A percentile compares a stretch with the other conserved stretches of the same genome.
Conservation (phyloP, 2,113 vertebrate species). For the Limanda limanda region DNA sequence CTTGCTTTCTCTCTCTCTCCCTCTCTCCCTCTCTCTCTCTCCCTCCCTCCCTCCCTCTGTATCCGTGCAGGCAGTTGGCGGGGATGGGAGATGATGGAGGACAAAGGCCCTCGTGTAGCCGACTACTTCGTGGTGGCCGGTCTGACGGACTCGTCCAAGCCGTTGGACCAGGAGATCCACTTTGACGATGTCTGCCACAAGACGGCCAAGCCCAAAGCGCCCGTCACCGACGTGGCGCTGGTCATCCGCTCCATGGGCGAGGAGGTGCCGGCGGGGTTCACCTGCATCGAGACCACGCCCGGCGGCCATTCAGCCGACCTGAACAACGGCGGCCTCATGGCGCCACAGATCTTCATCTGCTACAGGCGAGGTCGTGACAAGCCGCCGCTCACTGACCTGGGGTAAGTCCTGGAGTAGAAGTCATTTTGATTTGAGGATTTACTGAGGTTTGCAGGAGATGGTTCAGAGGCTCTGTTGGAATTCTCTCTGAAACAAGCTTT, state of each 20-base stretch:
- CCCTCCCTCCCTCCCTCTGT: constrained; percentile 32
- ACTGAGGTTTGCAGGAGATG: too few species aligned
- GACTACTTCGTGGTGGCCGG: constrained; percentile 99
- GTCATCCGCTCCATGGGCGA: constrained; percentile 95
- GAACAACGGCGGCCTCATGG: constrained; percentile 94
- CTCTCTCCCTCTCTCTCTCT: not conserved
- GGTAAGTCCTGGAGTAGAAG: constrained; percentile 81
- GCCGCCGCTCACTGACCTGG: constrained; percentile 94
- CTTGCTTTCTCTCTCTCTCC: not conserved
- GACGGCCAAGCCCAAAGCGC: constrained; percentile 90
- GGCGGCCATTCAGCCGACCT: constrained; percentile 94
- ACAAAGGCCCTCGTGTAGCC: constrained; percentile 96
- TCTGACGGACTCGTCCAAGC: constrained; percentile 92
- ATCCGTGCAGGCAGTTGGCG: constrained; percentile 67
- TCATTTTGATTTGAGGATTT: not conserved
- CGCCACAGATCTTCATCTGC: constrained; percentile 94
- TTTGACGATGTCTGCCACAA: constrained; percentile 94
- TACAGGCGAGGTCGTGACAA: constrained; percentile 95
- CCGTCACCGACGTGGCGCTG: constrained; percentile 95
- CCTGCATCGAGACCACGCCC: constrained; percentile 92
- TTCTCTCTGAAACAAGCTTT: too few species aligned
- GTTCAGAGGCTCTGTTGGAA: too few species aligned
- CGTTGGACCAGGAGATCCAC: constrained; percentile 95
- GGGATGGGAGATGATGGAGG: constrained; percentile 97
- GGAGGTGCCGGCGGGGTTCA: constrained; percentile 91